Base-by-base conservation (phyloP, 2,888 invertebrate species). In the Erynnis tages region DNA sequence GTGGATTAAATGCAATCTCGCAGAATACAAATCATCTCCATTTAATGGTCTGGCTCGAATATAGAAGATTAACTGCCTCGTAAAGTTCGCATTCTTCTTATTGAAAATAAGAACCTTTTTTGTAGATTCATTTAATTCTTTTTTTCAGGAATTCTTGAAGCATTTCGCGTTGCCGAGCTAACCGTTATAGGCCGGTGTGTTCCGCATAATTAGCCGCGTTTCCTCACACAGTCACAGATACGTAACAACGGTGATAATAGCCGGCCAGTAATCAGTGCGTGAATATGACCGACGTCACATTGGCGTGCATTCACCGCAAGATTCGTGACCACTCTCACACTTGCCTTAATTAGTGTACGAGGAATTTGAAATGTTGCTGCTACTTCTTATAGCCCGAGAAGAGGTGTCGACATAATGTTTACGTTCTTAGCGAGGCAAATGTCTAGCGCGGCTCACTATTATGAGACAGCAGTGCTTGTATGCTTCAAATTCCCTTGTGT, bases 181-280 rank as follows among this genome's bases (percentile, higher is more conserved):
- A 62, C 60, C 61, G 66, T 65, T 73, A 69, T 69, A 65, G 60
- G 57, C 57, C 37, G 57, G 59, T 32, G 37, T 55, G 62, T 63
- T 62, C 59, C 60, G 57, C 59, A 55, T 59, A 65, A 65, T 65
- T 66, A 59, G 56, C 54, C 37, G 11, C 48, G 59, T 66, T 68
- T 63, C 65, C 59, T 66, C 53, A 60, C 60, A 54, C 57, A 40
- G 57, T 49, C 41, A 41, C 48, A 32, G 56, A 11, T 25, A 45
- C 34, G 37, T 53, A 35, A 37, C 35, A 40, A 34, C 45, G 13
- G 44, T 44, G 53, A 48, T 54, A 56, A 58, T 45, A 52, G 43
- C 21, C n/a, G 17, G 25, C 23, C 10, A 46, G 43, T 21, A 56
- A 56, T 55, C 56, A 55, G 59, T 53, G 53, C 54, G 46, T 53